These are phyloP conservation scores for Adelphocoris suturalis DNA, from an alignment of 2,888 invertebrate genomes.

Conservation along the genomic window DNA sequence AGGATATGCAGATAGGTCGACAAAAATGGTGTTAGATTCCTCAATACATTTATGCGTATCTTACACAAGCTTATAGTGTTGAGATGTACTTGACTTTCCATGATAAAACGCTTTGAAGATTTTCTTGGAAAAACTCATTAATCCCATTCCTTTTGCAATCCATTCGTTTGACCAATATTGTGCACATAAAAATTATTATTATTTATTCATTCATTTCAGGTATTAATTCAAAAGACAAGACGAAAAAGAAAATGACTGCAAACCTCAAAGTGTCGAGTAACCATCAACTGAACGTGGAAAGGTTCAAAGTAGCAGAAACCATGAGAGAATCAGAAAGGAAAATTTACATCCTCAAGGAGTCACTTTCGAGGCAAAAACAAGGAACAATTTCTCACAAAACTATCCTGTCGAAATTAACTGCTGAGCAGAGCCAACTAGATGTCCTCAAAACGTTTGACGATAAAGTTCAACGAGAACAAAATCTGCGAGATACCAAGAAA, in stretches of 20 bases:
- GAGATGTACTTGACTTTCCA: too few relatives aligned
- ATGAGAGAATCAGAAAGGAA: conserved; percentile 85
- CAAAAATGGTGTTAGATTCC: too few relatives aligned
- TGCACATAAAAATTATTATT: too few relatives aligned
- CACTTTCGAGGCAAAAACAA: conserved; percentile 83
- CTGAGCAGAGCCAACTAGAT: conserved; percentile 83
- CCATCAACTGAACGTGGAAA: conserved; percentile 86
- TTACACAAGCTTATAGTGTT: too few relatives aligned
- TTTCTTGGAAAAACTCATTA: too few relatives aligned
- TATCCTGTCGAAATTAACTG: conserved; percentile 82
- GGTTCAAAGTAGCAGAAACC: conserved; percentile 86
- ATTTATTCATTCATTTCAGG: not conserved
- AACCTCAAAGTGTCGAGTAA: conserved; percentile 78
- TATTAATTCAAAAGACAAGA: not conserved
- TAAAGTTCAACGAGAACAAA: conserved; percentile 85
- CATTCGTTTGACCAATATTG: too few relatives aligned
- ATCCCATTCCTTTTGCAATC: too few relatives aligned
- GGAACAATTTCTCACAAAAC: conserved; percentile 83
- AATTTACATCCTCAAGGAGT: conserved; percentile 83
- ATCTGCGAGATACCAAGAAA: conserved; percentile 85
- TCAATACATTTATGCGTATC: too few relatives aligned
- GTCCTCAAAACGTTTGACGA: conserved; percentile 82
- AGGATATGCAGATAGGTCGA: too few relatives aligned
- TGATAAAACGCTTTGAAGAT: too few relatives aligned
- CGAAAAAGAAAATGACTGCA: conserved; percentile 45